Evolutionary conservation across 2,797 vertebrate species (phyloP).

Genomic region (Danionella dracula): DNA sequence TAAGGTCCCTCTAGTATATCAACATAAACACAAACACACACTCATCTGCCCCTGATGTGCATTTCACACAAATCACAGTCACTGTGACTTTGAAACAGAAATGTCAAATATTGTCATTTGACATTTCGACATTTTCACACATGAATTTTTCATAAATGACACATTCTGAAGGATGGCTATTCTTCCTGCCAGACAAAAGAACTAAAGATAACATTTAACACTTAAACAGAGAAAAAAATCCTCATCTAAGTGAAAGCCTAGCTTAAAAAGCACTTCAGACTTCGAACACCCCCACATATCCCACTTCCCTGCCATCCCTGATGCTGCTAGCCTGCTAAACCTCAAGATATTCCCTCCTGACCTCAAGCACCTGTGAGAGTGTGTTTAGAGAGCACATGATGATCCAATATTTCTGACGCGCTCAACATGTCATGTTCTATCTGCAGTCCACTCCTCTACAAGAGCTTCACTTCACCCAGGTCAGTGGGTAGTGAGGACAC

Average conservation of each 20-base stretch:
- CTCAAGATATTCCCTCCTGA: slow-evolving; percentile 24
- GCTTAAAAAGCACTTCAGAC: not conserved
- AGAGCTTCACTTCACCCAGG: not conserved
- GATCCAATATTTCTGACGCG: slow-evolving; percentile 39
- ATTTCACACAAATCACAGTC: slow-evolving; percentile 14
- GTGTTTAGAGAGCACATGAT: slow-evolving; percentile 32
- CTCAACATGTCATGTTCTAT: slow-evolving; percentile 35
- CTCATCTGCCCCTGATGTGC: not conserved
- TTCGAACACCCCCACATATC: not conserved
- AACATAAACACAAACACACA: not conserved
- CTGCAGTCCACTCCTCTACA: slow-evolving; percentile 7
- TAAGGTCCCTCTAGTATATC: no score
- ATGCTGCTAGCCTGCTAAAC: slow-evolving; percentile 11
- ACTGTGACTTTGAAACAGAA: slow-evolving; percentile 32
- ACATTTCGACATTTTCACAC: slow-evolving; percentile 35
- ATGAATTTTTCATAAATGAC: slow-evolving; percentile 42
- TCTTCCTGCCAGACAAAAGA: slow-evolving; percentile 14
- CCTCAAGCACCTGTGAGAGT: slow-evolving; percentile 24
- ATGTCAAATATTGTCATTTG: slow-evolving; percentile 38
- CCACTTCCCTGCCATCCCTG: not conserved
- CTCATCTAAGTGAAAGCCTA: not conserved
- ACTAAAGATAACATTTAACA: slow-evolving; percentile 13
- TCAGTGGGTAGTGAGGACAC: not conserved
- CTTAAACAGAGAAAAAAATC: not conserved
- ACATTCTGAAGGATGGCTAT: slow-evolving; percentile 3